phyloP scores from a whole-genome alignment of 2,113 vertebrate genomes.

The Garra rufa region DNA sequence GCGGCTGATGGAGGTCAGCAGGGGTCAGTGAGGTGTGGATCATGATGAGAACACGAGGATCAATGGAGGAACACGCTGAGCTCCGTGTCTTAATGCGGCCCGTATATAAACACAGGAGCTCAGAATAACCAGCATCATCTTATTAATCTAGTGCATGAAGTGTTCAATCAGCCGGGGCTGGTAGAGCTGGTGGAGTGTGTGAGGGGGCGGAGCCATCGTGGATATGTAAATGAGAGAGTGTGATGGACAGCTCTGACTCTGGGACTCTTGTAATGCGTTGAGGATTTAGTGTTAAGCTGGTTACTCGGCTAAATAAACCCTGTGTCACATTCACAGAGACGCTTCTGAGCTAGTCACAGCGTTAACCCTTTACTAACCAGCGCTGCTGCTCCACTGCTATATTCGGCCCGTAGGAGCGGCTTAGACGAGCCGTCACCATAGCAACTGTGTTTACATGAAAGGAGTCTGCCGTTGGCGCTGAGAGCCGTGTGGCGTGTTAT shows the following conservation, averaged over 20 bases:
- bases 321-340: constrained; percentile 4
- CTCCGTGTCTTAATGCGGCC: too few relatives aligned
- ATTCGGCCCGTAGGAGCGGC: background rate
- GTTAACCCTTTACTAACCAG: background rate
- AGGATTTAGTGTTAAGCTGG: constrained; percentile 14
- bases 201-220: background rate
- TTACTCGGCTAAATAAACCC: background rate
- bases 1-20: too few relatives aligned
- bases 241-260: constrained; percentile 5
- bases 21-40: background rate
- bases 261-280: constrained; percentile 4
- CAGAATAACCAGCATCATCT: background rate
- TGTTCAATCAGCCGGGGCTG: background rate
- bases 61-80: too few relatives aligned
- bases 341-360: background rate
- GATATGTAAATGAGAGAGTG: constrained; percentile 16
- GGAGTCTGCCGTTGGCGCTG: constrained; percentile 23
- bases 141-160: background rate
- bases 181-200: background rate
- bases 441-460: constrained; percentile 69
- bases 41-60: background rate
- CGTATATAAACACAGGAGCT: background rate
- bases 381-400: background rate
- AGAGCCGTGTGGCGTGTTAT: constrained; percentile 44
- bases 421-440: constrained; percentile 62